A percentile compares a stretch with the other conserved stretches of the same genome.
These are phyloP conservation scores for Limnothrissa miodon DNA, from an alignment of 2,113 vertebrate genomes.

Conservation along the genomic window DNA sequence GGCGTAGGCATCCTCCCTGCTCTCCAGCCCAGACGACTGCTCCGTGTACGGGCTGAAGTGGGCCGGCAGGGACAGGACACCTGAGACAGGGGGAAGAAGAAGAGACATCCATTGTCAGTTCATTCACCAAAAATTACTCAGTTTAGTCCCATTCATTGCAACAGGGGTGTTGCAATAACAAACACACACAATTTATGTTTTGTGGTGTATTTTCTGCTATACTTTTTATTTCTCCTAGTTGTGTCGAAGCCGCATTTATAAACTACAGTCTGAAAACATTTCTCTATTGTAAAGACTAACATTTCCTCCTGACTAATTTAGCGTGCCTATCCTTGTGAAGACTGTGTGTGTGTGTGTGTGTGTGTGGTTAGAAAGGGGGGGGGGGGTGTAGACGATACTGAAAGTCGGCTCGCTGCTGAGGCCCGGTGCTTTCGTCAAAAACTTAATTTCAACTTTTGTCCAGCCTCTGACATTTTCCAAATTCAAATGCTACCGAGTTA, in stretches of 20 bases:
- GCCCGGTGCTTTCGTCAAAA: background rate
- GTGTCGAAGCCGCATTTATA: background rate
- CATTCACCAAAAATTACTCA: background rate
- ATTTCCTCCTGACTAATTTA: no score
- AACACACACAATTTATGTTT: background rate
- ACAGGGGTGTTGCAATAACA: background rate
- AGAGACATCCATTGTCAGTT: background rate
- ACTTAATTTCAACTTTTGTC: background rate
- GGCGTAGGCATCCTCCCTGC: constrained; percentile 78
- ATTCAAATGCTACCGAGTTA: background rate
- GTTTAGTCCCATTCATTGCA: background rate
- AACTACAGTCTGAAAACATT: background rate
- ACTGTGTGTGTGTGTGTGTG: no score
- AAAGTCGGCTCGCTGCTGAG: background rate
- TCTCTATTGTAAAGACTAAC: background rate
- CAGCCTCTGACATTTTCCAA: background rate
- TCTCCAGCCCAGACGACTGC: constrained; percentile 60
- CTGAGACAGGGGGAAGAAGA: constrained; percentile 59
- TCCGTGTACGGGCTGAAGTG: constrained; percentile 81
- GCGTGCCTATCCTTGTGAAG: no score
- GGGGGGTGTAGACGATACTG: no score
- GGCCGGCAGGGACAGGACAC: constrained; percentile 85
- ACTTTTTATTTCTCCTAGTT: background rate
- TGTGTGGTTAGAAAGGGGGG: no score
- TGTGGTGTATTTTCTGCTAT: background rate